phyloP scores from a whole-genome alignment of 2,888 invertebrate species.

The Drosophila hamatofila region DNA sequence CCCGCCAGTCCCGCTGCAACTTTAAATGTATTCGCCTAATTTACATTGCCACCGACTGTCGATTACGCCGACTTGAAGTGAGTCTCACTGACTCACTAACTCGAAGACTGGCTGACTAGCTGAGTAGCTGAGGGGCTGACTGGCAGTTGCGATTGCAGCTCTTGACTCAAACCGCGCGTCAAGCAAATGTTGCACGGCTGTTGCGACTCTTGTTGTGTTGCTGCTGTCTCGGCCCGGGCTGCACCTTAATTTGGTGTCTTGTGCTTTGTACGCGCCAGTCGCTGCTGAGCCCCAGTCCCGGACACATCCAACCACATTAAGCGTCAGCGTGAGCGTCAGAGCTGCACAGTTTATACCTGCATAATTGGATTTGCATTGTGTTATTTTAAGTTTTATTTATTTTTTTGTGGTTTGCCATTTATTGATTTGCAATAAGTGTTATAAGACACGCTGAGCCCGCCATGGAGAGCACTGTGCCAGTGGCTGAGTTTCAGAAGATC shows the following conservation, averaged over 20 bases:
- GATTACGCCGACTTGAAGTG: conserved; percentile 53
- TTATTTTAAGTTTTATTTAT: conserved; percentile 38
- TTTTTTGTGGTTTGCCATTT: conserved; percentile 30
- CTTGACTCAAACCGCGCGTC: conserved; percentile 57
- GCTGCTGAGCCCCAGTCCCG: conserved; percentile 66
- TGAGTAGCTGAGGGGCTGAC: conserved; percentile 36
- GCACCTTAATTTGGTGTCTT: conserved; percentile 57
- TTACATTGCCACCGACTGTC: conserved; percentile 76
- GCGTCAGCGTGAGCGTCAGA: conserved; percentile 11
- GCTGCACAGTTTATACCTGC: conserved; percentile 33
- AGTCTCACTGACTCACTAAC: conserved; percentile 47
- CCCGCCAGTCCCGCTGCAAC: conserved; percentile 15
- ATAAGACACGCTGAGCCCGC: conserved; percentile 16
- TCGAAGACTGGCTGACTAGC: conserved; percentile 19
- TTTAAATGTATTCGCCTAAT: conserved; percentile 70
- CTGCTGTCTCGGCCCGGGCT: conserved; percentile 43
- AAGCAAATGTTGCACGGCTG: conserved; percentile 74
- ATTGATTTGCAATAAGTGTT: conserved; percentile 60
- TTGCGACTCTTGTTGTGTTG: conserved; percentile 42
- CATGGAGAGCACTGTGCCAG: conserved; percentile 62
- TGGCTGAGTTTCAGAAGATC: conserved; percentile 81
- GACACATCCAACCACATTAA: conserved; percentile 39
- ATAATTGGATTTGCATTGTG: conserved; percentile 77
- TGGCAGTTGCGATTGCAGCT: conserved; percentile 68
- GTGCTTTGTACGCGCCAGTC: conserved; percentile 63